These are phyloP conservation scores for Chitala chitala DNA, from an alignment of 2,113 vertebrate species.

Conservation along the genomic window DNA sequence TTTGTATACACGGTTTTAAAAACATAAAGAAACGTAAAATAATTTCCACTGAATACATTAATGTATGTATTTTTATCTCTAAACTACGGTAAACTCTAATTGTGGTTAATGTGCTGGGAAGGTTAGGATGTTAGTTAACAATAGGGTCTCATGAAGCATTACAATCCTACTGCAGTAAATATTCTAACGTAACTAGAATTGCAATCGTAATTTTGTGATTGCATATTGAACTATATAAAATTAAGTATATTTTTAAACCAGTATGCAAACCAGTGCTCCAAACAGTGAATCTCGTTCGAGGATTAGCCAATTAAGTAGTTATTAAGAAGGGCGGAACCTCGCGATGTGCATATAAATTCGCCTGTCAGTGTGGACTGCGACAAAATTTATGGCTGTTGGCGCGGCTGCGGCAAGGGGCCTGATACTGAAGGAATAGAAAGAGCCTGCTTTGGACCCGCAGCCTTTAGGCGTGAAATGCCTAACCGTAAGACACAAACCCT, in stretches of 20 bases:
- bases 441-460: constrained; percentile 70
- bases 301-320: constrained; percentile 72
- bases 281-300: constrained; percentile 66
- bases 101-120: no score
- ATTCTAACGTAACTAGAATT: no score
- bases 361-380: constrained; percentile 92
- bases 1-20: no score
- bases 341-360: constrained; percentile 96
- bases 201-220: no score
- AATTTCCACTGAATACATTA: no score
- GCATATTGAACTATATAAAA: no score
- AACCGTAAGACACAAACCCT: constrained; percentile 88
- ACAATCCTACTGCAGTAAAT: no score
- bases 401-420: constrained; percentile 80
- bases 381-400: constrained; percentile 94
- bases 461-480: constrained; percentile 77
- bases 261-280: constrained; percentile 71
- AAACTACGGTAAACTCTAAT: no score
- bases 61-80: no score
- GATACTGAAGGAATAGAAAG: constrained; percentile 83
- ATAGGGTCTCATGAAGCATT: no score
- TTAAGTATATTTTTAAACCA: constrained; percentile 52
- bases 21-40: no score
- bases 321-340: constrained; percentile 71
- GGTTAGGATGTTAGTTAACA: no score